phyloP scores from a whole-genome alignment of 37 sponge, comb jelly and placozoan genomes.

The Dysidea cf. avara region DNA sequence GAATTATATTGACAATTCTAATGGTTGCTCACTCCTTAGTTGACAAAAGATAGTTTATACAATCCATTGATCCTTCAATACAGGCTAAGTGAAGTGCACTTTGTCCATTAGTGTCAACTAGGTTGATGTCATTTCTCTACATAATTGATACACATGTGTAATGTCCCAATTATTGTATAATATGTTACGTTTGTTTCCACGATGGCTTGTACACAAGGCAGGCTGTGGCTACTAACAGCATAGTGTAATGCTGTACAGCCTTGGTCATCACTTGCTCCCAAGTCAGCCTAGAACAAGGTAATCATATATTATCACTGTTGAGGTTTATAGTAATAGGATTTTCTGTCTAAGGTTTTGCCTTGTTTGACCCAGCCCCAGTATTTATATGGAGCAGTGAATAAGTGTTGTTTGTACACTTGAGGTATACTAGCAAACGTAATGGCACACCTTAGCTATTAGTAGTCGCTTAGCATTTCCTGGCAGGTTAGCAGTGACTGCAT shows the following conservation, averaged over 20 bases:
- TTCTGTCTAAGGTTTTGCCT: too few species aligned
- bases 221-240: conserved; percentile 41
- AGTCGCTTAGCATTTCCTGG: conserved; percentile 38
- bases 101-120: conserved; percentile 56
- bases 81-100: conserved; percentile 73
- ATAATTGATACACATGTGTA: neutral
- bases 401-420: neutral
- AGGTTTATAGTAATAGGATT: too few species aligned
- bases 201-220: conserved; percentile 52
- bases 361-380: too few species aligned
- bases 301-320: neutral
- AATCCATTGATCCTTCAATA: conserved; percentile 18
- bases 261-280: conserved; percentile 63
- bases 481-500: conserved; percentile 35
- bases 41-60: conserved; percentile 7
- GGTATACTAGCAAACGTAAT: neutral
- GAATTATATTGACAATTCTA: neutral
- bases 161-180: neutral
- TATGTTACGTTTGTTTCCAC: conserved; percentile 24
- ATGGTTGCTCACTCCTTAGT: conserved; percentile 6
- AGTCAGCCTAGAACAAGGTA: conserved; percentile 30
- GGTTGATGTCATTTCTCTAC: conserved; percentile 66
- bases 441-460: conserved; percentile 34
- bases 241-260: conserved; percentile 82
- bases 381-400: neutral